Percentiles rank a stretch among this genome's conserved stretches.
Conservation (phyloP, 2,888 invertebrate species). For the Anaspis maculata region DNA sequence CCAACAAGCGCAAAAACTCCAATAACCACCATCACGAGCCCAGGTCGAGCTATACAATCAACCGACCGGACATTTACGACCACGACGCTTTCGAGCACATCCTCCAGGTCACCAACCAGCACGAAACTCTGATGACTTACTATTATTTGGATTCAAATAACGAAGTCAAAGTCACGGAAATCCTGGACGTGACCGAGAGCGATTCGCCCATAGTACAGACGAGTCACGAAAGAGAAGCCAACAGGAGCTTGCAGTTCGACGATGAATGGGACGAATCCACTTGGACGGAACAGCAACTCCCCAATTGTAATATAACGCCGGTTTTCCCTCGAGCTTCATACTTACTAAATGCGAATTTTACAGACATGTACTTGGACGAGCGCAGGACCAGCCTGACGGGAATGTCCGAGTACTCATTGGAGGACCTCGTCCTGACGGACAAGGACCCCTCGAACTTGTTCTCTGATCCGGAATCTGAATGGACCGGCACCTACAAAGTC, state of each 20-base stretch:
- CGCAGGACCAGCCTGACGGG: conserved; percentile 28
- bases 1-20: too few species aligned
- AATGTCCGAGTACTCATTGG: conserved; percentile 44
- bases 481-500: conserved; percentile 41
- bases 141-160: conserved; percentile 85
- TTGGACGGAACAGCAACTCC: conserved; percentile 19
- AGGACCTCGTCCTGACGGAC: conserved; percentile 52
- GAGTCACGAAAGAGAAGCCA: conserved; percentile 51
- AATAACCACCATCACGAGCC: too few species aligned
- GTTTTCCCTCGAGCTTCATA: too few species aligned
- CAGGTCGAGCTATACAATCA: conserved; percentile 38
- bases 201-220: conserved; percentile 59
- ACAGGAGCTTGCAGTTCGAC: conserved; percentile 59
- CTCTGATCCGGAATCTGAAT: conserved; percentile 66
- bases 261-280: conserved; percentile 51
- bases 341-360: too few species aligned
- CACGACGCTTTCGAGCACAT: conserved; percentile 64
- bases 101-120: conserved; percentile 69
- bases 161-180: conserved; percentile 75
- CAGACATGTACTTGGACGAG: neutral
- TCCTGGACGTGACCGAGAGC: conserved; percentile 77
- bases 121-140: conserved; percentile 84
- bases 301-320: too few species aligned
- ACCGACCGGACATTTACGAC: conserved; percentile 34
- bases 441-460: conserved; percentile 48